Conservation (phyloP, 2,888 invertebrate species). For the Vanessa cardui region DNA sequence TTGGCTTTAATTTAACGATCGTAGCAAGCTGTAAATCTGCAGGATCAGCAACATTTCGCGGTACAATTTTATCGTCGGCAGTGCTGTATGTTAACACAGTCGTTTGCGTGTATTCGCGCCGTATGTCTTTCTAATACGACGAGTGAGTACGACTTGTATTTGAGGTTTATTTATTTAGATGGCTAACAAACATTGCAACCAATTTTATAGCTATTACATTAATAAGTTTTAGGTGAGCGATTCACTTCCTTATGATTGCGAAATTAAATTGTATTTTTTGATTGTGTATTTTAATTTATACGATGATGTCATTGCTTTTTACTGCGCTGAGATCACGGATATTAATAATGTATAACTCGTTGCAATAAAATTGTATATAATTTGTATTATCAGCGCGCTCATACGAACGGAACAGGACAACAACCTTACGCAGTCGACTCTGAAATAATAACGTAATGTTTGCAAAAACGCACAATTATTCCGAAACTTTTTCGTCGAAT, state of each 20-base stretch:
- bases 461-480: not conserved
- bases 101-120: slow-evolving; percentile 34
- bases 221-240: not conserved
- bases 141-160: slow-evolving; percentile 30
- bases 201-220: not conserved
- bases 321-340: slow-evolving; percentile 61
- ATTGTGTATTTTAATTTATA: not conserved
- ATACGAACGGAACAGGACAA: slow-evolving; percentile 28
- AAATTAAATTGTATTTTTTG: slow-evolving; percentile 19
- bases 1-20: slow-evolving; percentile 26
- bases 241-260: slow-evolving; percentile 22
- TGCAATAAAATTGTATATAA: slow-evolving; percentile 35
- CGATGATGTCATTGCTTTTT: slow-evolving; percentile 31
- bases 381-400: slow-evolving; percentile 31
- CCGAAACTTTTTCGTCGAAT: too few species aligned
- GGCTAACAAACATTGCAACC: slow-evolving; percentile 22
- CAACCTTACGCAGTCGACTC: slow-evolving; percentile 23
- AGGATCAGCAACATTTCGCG: slow-evolving; percentile 27
- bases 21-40: slow-evolving; percentile 32
- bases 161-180: slow-evolving; percentile 32
- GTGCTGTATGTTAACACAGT: slow-evolving; percentile 33
- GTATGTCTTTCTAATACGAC: slow-evolving; percentile 35
- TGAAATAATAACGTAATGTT: not conserved
- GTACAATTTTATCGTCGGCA: slow-evolving; percentile 35
- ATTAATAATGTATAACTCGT: slow-evolving; percentile 42